These are phyloP conservation scores for Sparidentex hasta DNA, from an alignment of 2,797 vertebrate genomes.

Conservation along the genomic window DNA sequence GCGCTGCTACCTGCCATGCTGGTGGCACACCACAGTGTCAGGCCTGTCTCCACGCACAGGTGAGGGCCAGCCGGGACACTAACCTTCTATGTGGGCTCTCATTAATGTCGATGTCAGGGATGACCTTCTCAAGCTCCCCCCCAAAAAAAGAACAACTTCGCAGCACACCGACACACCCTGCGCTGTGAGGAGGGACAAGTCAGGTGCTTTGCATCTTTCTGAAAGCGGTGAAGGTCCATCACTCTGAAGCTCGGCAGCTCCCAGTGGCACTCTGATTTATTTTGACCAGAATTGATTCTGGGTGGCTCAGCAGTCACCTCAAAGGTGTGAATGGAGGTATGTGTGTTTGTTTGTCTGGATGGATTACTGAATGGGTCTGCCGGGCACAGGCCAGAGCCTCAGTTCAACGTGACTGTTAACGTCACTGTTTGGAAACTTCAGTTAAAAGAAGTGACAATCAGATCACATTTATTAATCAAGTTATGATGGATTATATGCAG, in stretches of 20 bases:
- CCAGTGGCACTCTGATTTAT: constrained; percentile 24
- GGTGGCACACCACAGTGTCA: constrained; percentile 39
- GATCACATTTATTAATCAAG: neutral
- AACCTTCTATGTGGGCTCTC: constrained; percentile 48
- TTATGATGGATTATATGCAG: neutral
- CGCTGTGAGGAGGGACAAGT: neutral
- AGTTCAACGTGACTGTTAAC: neutral
- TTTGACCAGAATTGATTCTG: constrained; percentile 27
- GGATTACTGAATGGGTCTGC: neutral
- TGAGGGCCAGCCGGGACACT: constrained; percentile 39
- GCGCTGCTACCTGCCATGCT: constrained; percentile 51
- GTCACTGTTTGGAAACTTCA: neutral
- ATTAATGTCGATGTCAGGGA: constrained; percentile 62
- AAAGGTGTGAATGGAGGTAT: constrained; percentile 27
- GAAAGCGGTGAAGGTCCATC: neutral
- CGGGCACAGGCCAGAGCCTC: neutral
- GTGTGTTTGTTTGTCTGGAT: constrained; percentile 13
- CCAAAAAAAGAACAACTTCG: neutral
- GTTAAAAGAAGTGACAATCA: neutral
- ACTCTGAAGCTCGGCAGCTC: constrained; percentile 10
- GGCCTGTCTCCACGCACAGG: constrained; percentile 42
- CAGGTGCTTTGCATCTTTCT: constrained; percentile 8
- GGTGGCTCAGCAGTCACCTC: constrained; percentile 19
- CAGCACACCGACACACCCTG: constrained; percentile 13
- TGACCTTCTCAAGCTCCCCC: constrained; percentile 52